Evolutionary conservation across 2,888 invertebrate genomes (phyloP), one percentile per base, ranked within the genome.

Genomic region (Cosmorhoe ocellata): DNA sequence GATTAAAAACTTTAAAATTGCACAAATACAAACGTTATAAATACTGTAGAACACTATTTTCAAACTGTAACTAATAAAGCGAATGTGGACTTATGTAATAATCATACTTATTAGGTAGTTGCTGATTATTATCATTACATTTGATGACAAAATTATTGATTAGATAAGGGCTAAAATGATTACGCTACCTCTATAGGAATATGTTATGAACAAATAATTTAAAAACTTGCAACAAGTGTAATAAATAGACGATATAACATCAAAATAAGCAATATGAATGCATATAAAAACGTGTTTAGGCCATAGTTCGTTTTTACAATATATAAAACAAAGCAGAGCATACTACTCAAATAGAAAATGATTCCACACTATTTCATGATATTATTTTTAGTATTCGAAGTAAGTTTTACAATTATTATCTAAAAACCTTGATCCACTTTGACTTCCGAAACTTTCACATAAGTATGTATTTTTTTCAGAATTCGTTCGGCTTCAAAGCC

Each of bases 381-480:
- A 26, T 9, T 57, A 22, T 27, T 51, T 31, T n/a, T 57, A 26
- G 10, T 45, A 9, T 30, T 36, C 37, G 39, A 47, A 6, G 59
- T 59, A 52, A 55, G 59, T 59, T 24, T 26, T 14, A 5, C 2
- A n/a, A n/a, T n/a, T n/a, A n/a, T 9, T 22, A 45, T 9, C 8
- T 31, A 32, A 13, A 32, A 33, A 22, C 18, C n/a, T 34, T 34
- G 10, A 30, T 33, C 4, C 1, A 18, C 5, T 10, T 36, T 36
- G 7, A 34, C 11, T 7, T 36, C 18, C n/a, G 1, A 37, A 12
- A 40, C 3, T 30, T 4, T 24, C 3, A 24, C 24, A 5, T 13
- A 5, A n/a, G n/a, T 28, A 33, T 14, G 32, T 31, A 28, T 7
- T 5, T 42, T 41, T 70, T 66, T n/a, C 64, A 74, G 73, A 55